phyloP scores from a whole-genome alignment of 1,140 invertebrate genomes.

The Ceratina calcarata region DNA sequence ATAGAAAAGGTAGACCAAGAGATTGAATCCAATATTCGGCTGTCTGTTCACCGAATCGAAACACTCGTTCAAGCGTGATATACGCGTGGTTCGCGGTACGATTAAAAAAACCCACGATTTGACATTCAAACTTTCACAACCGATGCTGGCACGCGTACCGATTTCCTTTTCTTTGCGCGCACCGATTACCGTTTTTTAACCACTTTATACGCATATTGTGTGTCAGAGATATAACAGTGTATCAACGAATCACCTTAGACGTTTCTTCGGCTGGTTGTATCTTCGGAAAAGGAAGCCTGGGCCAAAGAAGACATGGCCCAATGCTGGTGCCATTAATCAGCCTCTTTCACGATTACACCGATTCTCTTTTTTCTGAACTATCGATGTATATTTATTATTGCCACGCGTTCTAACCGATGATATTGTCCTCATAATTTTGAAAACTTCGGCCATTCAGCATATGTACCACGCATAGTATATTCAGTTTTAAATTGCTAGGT shows the following conservation, averaged over 20 bases:
- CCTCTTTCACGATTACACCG: slow-evolving; percentile 55
- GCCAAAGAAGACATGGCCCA: slow-evolving; percentile 60
- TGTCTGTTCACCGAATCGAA: neutral
- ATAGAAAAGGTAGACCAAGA: neutral
- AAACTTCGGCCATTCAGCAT: no score
- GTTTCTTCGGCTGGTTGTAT: slow-evolving; percentile 36
- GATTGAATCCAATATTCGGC: no score
- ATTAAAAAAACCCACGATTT: neutral
- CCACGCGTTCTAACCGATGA: neutral
- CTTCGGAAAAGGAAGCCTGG: slow-evolving; percentile 43
- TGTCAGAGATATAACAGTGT: neutral
- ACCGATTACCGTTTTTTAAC: slow-evolving; percentile 24
- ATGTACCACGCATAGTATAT: no score
- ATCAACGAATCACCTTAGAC: slow-evolving; percentile 51
- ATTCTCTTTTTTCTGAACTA: slow-evolving; percentile 32
- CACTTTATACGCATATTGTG: neutral
- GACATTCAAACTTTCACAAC: slow-evolving; percentile 24
- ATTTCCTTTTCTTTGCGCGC: slow-evolving; percentile 15
- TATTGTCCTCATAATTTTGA: no score
- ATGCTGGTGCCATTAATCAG: slow-evolving; percentile 59
- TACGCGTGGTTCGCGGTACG: no score
- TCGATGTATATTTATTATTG: neutral
- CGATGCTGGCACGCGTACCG: neutral
- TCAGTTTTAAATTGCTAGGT: neutral
- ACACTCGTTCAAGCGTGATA: neutral